Evolutionary conservation across 1,140 invertebrate species (phyloP), one percentile per base, ranked within the genome.

Genomic region (Lasaia peninsularis): DNA sequence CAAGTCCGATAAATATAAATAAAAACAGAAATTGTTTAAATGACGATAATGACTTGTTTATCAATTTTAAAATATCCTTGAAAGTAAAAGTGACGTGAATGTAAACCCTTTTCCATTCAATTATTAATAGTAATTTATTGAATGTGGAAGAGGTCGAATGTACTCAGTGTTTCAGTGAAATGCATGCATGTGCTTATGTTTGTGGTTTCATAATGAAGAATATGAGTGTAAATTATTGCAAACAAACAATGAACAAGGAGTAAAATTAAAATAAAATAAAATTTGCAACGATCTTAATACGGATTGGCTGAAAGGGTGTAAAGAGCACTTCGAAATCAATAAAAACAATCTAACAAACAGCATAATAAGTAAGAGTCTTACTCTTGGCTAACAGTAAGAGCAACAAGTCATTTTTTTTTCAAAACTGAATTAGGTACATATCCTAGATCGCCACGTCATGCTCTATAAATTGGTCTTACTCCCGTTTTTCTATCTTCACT

Each of bases 181-280:
- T 62, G 53, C 54, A 56, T 56, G 59, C 53, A 31, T 51, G 59
- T 51, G 52, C 59, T 11, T 60, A 58, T 48, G 53, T 59, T 2
- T 60, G 62, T 31, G 61, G 61, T 11, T 63, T 58, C n/a, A 63
- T 63, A 2, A 0, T 57, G 5, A 63, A 59, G 56, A 63, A 60
- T 12, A 33, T 56, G 18, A 11, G 44, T 48, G 16, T 10, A 48
- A 11, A 48, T 16, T 2, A 10, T 18, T 48, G 44, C 44, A 20
- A n/a, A 21, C 2, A 6, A 11, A 21, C 1, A 3, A 48, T 5
- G 7, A 20, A n/a, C 5, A n/a, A 4, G 18, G 20, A 11, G 4
- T 21, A 6, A 48, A 48, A 48, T 3, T n/a, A 20, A 21, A 48
- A 20, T 48, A 20, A 21, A 6, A n/a, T 0, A 21, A 48, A 48